Conservation (phyloP, 1,140 invertebrate species). For the Armadillidium nasatum region DNA sequence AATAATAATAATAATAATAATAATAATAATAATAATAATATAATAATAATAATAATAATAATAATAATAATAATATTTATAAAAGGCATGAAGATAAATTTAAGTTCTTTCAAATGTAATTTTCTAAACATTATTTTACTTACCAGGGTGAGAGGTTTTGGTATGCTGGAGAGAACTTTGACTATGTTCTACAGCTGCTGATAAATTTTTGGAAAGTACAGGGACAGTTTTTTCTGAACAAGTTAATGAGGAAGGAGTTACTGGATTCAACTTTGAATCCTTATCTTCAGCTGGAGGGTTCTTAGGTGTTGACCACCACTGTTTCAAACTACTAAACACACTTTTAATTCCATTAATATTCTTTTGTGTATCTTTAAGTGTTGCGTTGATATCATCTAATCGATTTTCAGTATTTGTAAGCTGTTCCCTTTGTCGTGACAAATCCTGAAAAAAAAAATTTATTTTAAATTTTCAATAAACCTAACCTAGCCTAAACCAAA, state of each 20-base stretch:
- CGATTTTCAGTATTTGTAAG: conserved; percentile 28
- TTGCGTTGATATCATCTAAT: conserved; percentile 25
- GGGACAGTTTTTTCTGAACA: background rate
- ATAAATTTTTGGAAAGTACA: background rate
- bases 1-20: too few relatives aligned
- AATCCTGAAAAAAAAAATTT: conserved; percentile 19
- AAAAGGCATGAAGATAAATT: too few relatives aligned
- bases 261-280: background rate
- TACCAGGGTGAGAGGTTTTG: background rate
- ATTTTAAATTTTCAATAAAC: background rate
- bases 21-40: too few relatives aligned
- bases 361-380: conserved; percentile 33
- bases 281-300: background rate
- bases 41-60: too few relatives aligned
- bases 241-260: background rate
- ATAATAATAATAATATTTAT: too few relatives aligned
- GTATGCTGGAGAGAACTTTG: background rate
- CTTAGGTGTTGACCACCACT: conserved; percentile 35
- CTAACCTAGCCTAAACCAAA: background rate
- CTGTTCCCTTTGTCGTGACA: conserved; percentile 32
- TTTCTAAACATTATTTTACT: background rate
- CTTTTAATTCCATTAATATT: conserved; percentile 38
- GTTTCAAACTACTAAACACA: conserved; percentile 36
- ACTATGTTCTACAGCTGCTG: background rate
- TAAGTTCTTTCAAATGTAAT: too few relatives aligned